Base-by-base conservation (phyloP, 2,888 invertebrate genomes). In the Dicycla oo region DNA sequence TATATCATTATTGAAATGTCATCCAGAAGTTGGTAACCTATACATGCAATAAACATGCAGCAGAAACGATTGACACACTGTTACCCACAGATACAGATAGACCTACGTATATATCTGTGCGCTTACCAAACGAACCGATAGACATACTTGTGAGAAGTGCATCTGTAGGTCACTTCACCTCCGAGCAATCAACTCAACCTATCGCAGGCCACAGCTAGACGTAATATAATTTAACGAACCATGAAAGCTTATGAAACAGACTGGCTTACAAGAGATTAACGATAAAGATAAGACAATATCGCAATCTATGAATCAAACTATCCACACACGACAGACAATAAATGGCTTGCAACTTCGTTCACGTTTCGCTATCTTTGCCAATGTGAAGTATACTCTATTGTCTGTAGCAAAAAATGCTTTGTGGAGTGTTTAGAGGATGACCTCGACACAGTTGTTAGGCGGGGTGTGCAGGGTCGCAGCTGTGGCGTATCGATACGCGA, bases 261-360 rank as follows among this genome's bases (percentile, higher is more conserved):
- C 71, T 64, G 64, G 53, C 74, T 66, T 60, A 71, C 78, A 79
- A 74, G 66, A 80, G 68, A 83, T 81, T 79, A 73, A 79, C 82
- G 73, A 84, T 78, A 79, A 76, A 76, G 86, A 85, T 86, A 86
- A 85, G 85, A 88, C 88, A 86, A 89, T 88, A 86, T 88, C 79
- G 82, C 83, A 69, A 88, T 88, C 90, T 89, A 89, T 88, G 88
- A 87, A 89, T 91, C 90, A 87, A 88, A 87, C 76, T 82, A 85
- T 86, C 75, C 82, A 78, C 73, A 84, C 70, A 64, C 79, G 81
- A 64, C 51, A 38, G 73, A 71, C 86, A 85, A 87, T 87, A 85
- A 86, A 87, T 84, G 70, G 80, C 79, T 72, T 81, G 86, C 86
- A 85, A 85, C 82, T 83, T 85, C 64, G 74, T 80, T 70, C 63